Conservation (phyloP, 2,113 vertebrate species). For the Malaclemys terrapin region DNA sequence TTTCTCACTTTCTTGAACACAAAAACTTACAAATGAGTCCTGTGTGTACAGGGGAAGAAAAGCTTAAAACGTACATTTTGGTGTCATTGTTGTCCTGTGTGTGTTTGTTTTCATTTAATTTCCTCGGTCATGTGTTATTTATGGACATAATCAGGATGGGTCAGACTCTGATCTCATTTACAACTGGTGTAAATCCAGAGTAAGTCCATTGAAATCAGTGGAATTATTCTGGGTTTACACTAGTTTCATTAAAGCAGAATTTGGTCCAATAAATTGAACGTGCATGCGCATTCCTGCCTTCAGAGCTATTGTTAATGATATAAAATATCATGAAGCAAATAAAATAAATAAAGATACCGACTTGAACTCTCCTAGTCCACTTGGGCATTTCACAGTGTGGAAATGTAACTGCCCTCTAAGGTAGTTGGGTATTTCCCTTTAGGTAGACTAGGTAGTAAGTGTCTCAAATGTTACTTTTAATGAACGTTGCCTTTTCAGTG, state of each 20-base stretch:
- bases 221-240: neutral
- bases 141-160: neutral
- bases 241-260: neutral
- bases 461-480: neutral
- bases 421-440: neutral
- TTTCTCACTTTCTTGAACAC: neutral
- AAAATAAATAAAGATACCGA: neutral
- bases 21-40: neutral
- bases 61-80: neutral
- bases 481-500: constrained; percentile 6
- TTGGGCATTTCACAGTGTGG: neutral
- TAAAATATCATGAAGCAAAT: neutral
- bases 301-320: neutral
- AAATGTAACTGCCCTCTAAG: neutral
- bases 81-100: neutral
- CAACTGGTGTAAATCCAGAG: neutral
- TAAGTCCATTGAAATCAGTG: neutral
- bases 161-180: neutral
- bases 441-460: neutral
- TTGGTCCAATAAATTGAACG: neutral
- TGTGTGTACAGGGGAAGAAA: neutral
- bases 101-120: neutral
- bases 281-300: neutral
- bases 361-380: neutral
- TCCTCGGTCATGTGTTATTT: neutral